A percentile compares a stretch with the other conserved stretches of the same genome.
Evolutionary conservation across 1,140 invertebrate species (phyloP).

Genomic region (Bombus pascuorum): DNA sequence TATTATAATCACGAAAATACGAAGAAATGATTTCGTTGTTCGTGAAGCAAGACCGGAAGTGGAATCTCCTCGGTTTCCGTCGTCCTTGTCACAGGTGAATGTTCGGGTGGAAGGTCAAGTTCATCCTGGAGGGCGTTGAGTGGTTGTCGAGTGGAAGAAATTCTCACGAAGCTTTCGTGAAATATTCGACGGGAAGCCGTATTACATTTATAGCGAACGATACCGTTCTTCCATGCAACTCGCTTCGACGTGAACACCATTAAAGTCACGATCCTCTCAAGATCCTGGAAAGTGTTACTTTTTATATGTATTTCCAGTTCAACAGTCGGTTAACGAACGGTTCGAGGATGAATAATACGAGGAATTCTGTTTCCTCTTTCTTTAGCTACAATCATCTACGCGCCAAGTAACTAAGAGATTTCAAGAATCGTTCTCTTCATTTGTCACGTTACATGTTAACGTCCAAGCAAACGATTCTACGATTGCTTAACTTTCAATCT

Average conservation of each 20-base stretch:
- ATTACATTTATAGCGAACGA: conserved; percentile 1
- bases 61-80: conserved; percentile 57
- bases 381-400: not conserved
- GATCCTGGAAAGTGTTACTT: not conserved
- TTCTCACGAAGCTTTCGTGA: conserved; percentile 53
- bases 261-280: not conserved
- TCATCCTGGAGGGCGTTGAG: conserved; percentile 50
- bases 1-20: no score
- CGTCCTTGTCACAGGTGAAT: conserved; percentile 65
- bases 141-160: conserved; percentile 36
- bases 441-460: not conserved
- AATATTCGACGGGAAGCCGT: conserved; percentile 36
- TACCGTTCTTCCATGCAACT: conserved; percentile 35
- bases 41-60: conserved; percentile 61
- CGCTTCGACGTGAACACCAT: not conserved
- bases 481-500: not conserved
- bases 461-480: not conserved
- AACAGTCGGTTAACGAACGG: not conserved
- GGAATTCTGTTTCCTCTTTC: not conserved
- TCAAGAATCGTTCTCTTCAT: not conserved
- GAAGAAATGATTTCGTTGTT: conserved; percentile 18
- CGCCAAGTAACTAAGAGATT: no score
- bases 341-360: not conserved
- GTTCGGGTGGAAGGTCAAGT: conserved; percentile 72
- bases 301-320: not conserved